Evolutionary conservation across 1,140 invertebrate genomes (phyloP).

Genomic region (Plutomurus gul): DNA sequence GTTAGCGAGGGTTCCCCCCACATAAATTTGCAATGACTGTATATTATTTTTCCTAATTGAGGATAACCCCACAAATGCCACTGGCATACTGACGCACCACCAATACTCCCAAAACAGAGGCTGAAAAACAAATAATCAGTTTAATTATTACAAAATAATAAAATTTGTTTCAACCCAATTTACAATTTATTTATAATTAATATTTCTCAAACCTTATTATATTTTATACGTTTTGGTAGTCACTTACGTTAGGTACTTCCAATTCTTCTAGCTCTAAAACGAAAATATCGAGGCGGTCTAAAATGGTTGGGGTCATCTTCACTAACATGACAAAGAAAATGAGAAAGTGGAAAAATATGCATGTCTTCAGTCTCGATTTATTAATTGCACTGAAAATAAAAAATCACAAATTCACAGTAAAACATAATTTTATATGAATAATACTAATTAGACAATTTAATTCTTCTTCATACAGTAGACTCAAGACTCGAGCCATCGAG

Average conservation of each 20-base stretch:
- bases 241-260: constrained; percentile 80
- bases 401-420: no score
- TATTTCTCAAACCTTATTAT: no score
- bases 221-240: neutral
- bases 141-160: neutral
- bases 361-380: constrained; percentile 88
- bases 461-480: no score
- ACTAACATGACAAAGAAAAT: constrained; percentile 87
- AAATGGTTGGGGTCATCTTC: constrained; percentile 86
- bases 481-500: no score
- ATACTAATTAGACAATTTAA: no score
- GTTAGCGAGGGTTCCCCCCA: constrained; percentile 76
- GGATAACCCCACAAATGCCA: constrained; percentile 82
- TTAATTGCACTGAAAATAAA: constrained; percentile 75
- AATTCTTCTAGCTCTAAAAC: constrained; percentile 91
- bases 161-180: no score
- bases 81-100: constrained; percentile 84
- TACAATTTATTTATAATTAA: no score
- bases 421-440: no score
- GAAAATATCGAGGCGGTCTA: constrained; percentile 90
- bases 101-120: constrained; percentile 92
- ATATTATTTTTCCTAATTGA: constrained; percentile 83
- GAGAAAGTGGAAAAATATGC: constrained; percentile 89
- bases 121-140: constrained; percentile 63
- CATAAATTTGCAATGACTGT: constrained; percentile 76